These are phyloP conservation scores for Odocoileus virginianus DNA, from an alignment of 2,113 vertebrate genomes.

Conservation along the genomic window DNA sequence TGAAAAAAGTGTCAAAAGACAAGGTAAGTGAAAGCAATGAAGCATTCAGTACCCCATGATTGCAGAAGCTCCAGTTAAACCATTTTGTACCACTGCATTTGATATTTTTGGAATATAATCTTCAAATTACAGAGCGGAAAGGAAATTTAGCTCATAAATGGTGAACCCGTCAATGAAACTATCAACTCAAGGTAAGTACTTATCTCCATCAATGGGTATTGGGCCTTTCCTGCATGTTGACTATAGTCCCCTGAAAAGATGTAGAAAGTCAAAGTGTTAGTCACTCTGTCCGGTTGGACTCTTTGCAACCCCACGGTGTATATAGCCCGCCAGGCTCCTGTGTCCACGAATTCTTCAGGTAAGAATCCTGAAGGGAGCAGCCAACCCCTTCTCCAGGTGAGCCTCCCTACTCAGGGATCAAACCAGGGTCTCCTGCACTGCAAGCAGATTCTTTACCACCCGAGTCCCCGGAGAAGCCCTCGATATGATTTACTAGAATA, in stretches of 20 bases:
- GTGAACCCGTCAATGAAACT: neutral
- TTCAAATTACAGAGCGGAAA: neutral
- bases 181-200: neutral
- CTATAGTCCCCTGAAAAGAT: neutral
- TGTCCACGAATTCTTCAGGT: neutral
- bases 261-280: neutral
- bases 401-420: neutral
- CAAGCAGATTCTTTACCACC: neutral
- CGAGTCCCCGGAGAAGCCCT: neutral
- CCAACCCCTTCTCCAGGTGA: neutral
- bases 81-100: neutral
- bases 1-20: neutral
- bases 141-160: neutral
- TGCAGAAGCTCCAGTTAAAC: neutral
- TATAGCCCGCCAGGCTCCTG: neutral
- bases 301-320: neutral
- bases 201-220: neutral
- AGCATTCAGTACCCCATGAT: neutral
- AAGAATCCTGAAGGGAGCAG: neutral
- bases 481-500: neutral
- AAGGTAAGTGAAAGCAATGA: neutral
- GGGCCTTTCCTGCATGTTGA: neutral
- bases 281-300: neutral
- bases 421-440: neutral
- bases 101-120: neutral